phyloP scores from a whole-genome alignment of 2,797 vertebrate genomes.

The Labeo calbasu region DNA sequence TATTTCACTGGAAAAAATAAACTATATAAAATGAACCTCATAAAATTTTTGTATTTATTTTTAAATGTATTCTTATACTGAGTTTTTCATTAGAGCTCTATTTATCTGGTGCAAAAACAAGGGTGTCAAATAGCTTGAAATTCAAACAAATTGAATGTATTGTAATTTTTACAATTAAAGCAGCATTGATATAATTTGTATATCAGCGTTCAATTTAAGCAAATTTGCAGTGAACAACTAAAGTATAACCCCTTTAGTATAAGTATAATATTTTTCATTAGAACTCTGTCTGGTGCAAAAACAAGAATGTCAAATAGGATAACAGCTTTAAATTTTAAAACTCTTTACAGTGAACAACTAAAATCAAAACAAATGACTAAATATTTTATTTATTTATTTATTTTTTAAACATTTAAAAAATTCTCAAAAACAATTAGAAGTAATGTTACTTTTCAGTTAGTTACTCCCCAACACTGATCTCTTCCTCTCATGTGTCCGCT shows the following conservation, averaged over 20 bases:
- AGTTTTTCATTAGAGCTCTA: no score
- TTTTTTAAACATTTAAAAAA: background rate
- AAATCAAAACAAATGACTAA: no score
- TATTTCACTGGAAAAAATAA: no score
- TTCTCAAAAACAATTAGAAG: background rate
- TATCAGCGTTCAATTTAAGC: background rate
- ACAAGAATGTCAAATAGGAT: background rate
- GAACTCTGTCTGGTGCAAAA: background rate
- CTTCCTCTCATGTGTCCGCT: constrained; percentile 45
- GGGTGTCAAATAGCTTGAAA: background rate
- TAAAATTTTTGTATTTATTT: no score
- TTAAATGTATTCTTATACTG: no score
- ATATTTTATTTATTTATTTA: background rate
- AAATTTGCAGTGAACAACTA: background rate
- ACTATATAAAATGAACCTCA: no score
- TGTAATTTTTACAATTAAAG: no score
- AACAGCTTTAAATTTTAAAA: background rate
- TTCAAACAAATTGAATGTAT: no score
- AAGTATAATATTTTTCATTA: no score
- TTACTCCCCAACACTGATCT: constrained; percentile 32
- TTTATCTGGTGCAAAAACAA: background rate
- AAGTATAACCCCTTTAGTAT: no score
- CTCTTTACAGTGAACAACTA: no score
- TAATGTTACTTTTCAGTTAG: background rate
- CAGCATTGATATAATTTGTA: no score